Conservation (phyloP, 1,140 invertebrate genomes). For the Drosophila ironensis region DNA sequence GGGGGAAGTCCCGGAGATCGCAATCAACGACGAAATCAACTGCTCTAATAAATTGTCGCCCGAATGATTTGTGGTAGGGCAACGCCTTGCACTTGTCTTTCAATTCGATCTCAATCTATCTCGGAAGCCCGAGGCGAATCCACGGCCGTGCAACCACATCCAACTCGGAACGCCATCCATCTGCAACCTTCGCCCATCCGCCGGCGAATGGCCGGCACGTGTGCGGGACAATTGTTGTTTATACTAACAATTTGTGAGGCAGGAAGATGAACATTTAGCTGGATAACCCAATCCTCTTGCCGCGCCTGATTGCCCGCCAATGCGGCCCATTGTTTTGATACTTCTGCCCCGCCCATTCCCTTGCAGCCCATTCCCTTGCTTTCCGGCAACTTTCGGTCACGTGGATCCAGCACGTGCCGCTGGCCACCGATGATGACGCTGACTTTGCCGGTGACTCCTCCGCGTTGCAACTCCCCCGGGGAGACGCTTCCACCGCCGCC, state of each 20-base stretch:
- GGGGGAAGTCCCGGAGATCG: conserved; percentile 43
- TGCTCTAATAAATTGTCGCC: conserved; percentile 71
- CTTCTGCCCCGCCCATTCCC: conserved; percentile 6
- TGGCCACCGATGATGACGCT: conserved; percentile 61
- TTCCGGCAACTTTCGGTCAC: conserved; percentile 27
- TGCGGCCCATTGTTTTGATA: conserved; percentile 68
- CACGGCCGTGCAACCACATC: conserved; percentile 1
- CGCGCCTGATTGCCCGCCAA: conserved; percentile 67
- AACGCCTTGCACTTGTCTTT: conserved; percentile 71
- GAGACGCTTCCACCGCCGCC: conserved; percentile 32
- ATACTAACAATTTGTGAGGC: conserved; percentile 81
- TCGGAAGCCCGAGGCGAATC: background rate
- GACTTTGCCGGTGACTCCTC: conserved; percentile 41
- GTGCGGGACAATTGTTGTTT: conserved; percentile 78
- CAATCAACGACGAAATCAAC: conserved; percentile 56
- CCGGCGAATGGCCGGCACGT: conserved; percentile 71
- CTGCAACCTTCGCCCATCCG: conserved; percentile 42
- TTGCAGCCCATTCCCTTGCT: no score
- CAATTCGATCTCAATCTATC: conserved; percentile 16
- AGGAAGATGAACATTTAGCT: conserved; percentile 69
- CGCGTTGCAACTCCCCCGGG: conserved; percentile 18
- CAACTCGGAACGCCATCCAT: conserved; percentile 21
- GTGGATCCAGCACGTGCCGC: conserved; percentile 53
- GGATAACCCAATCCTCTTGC: conserved; percentile 41
- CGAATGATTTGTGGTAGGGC: conserved; percentile 39